A percentile compares a stretch with the other conserved stretches of the same genome.
phyloP scores from a whole-genome alignment of 2,113 vertebrate genomes.

The Eudyptes chrysolophus region DNA sequence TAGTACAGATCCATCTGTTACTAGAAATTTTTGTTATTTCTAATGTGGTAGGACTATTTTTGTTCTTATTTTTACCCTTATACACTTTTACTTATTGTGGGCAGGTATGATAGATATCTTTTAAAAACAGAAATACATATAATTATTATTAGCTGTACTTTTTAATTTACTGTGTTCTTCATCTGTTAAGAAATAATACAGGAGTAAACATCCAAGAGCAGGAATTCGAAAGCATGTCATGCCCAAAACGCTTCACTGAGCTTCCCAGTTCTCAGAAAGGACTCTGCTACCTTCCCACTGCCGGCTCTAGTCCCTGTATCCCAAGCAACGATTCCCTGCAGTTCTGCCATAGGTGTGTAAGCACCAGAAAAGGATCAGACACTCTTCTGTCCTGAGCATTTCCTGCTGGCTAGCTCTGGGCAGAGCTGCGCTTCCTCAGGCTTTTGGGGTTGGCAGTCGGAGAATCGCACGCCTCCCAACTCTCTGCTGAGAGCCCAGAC shows the following conservation, averaged over 20 bases:
- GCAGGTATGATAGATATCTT: background rate
- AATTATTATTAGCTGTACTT: background rate
- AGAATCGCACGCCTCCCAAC: accelerated
- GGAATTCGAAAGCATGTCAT: background rate
- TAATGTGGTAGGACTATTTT: background rate
- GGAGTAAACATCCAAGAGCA: background rate
- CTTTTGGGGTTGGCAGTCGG: background rate
- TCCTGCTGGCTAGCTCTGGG: background rate
- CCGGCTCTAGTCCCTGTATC: background rate
- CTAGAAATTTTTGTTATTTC: background rate
- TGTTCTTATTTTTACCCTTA: background rate
- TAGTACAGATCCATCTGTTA: background rate
- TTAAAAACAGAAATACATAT: background rate
- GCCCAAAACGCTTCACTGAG: background rate
- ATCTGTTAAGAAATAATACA: background rate
- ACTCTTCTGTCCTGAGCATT: background rate
- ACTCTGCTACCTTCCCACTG: background rate
- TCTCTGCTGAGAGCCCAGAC: background rate
- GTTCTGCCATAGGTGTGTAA: background rate
- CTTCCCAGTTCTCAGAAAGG: background rate
- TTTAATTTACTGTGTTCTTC: background rate
- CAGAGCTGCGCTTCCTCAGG: background rate
- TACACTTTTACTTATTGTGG: background rate
- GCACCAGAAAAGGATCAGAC: background rate
- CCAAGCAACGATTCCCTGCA: background rate